These are phyloP conservation scores for Oxyruncus cristatus DNA, from an alignment of 2,113 vertebrate species.

Conservation along the genomic window DNA sequence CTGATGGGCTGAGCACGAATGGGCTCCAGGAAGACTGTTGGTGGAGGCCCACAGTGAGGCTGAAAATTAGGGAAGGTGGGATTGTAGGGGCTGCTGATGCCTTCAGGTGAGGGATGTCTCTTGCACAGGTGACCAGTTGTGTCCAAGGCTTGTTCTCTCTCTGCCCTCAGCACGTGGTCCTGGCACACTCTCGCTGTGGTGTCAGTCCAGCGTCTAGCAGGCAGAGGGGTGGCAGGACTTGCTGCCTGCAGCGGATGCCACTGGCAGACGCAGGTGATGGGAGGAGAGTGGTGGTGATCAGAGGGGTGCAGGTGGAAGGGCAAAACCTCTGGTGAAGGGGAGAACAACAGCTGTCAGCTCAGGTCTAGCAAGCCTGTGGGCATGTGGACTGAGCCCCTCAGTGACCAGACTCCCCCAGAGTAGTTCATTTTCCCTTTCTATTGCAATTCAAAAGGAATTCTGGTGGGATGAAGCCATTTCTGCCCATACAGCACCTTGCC, in stretches of 20 bases:
- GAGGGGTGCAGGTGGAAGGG: background rate
- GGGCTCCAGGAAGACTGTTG: background rate
- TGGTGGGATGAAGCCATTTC: background rate
- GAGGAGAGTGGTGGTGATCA: background rate
- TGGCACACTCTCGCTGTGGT: background rate
- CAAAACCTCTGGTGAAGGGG: background rate
- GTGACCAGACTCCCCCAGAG: background rate
- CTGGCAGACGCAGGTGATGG: background rate
- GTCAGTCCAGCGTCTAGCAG: rapidly evolving
- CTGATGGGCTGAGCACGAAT: background rate
- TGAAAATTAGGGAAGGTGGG: background rate
- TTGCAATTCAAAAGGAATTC: background rate
- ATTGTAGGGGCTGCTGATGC: background rate
- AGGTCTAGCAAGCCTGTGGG: background rate
- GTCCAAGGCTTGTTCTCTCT: background rate
- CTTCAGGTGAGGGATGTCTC: background rate
- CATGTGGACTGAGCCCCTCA: background rate
- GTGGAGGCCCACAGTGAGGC: background rate
- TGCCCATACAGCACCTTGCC: background rate
- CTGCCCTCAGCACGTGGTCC: rapidly evolving
- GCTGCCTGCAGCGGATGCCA: background rate
- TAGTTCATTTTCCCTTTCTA: background rate
- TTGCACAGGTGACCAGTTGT: background rate
- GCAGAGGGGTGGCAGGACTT: background rate
- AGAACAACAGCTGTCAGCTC: background rate